Percentiles rank a stretch among this genome's conserved stretches.
Conservation (phyloP, 1,140 invertebrate genomes). For the Drosophila azteca region DNA sequence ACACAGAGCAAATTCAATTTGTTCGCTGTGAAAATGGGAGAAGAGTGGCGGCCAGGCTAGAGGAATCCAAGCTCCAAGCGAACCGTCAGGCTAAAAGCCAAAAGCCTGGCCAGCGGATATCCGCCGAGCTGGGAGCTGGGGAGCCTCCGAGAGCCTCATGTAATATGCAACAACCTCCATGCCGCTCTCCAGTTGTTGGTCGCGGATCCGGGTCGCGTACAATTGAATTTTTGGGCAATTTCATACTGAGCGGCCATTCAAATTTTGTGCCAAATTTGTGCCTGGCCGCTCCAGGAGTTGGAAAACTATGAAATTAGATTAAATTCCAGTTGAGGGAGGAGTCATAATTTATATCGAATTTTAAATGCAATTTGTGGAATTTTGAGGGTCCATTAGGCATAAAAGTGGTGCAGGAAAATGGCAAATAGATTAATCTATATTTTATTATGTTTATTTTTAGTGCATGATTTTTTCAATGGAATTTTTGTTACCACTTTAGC, state of each 20-base stretch:
- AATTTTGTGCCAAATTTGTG: conserved; percentile 39
- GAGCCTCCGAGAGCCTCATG: conserved; percentile 40
- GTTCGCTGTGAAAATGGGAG: conserved; percentile 22
- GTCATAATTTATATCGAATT: conserved; percentile 51
- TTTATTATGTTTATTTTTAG: neutral
- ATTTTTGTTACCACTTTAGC: too few species aligned
- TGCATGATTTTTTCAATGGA: neutral
- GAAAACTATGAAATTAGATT: conserved; percentile 56
- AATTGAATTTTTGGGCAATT: conserved; percentile 59
- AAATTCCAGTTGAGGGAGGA: conserved; percentile 29
- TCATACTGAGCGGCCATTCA: conserved; percentile 25
- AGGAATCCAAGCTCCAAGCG: too few species aligned
- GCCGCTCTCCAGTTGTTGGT: conserved; percentile 3
- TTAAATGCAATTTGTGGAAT: conserved; percentile 65
- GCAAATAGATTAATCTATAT: neutral
- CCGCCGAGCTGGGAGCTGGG: conserved; percentile 50
- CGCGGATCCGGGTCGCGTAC: conserved; percentile 48
- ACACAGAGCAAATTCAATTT: conserved; percentile 64
- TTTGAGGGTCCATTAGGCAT: neutral
- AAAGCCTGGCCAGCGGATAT: conserved; percentile 53
- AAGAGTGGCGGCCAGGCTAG: neutral
- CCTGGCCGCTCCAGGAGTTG: conserved; percentile 19
- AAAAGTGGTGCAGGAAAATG: neutral
- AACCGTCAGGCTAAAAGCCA: neutral
- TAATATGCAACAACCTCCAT: conserved; percentile 64